phyloP scores from a whole-genome alignment of 1,140 invertebrate genomes.

The Chelonus insularis region DNA sequence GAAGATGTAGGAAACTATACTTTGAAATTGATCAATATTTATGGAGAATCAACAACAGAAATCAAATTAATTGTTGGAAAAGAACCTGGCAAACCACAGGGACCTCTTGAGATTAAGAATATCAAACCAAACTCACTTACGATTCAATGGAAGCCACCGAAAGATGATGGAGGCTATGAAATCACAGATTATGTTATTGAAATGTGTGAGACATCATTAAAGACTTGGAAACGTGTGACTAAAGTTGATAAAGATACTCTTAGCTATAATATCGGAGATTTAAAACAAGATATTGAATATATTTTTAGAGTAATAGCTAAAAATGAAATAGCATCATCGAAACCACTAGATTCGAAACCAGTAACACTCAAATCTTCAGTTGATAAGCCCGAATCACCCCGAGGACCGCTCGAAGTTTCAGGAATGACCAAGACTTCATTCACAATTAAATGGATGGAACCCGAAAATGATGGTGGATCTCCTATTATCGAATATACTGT shows the following conservation, averaged over 20 bases:
- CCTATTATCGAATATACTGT: constrained; percentile 85
- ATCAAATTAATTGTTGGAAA: constrained; percentile 73
- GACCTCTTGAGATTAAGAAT: constrained; percentile 73
- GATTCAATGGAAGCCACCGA: constrained; percentile 80
- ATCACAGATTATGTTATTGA: constrained; percentile 81
- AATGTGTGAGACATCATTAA: constrained; percentile 71
- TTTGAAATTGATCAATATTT: constrained; percentile 72
- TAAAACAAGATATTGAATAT: constrained; percentile 79
- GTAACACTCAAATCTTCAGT: constrained; percentile 68
- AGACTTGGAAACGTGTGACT: constrained; percentile 75
- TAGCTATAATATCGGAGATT: constrained; percentile 74
- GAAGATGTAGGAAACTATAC: constrained; percentile 75
- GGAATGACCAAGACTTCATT: constrained; percentile 81
- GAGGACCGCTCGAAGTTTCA: constrained; percentile 77
- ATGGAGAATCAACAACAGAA: constrained; percentile 70
- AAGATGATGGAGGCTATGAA: constrained; percentile 78
- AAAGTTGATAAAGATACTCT: constrained; percentile 74
- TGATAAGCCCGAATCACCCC: constrained; percentile 77
- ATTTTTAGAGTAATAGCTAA: constrained; percentile 82
- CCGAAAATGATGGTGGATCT: constrained; percentile 82
- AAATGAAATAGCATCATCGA: constrained; percentile 79
- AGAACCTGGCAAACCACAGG: constrained; percentile 81
- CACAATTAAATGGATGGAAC: constrained; percentile 81
- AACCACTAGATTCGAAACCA: constrained; percentile 72
- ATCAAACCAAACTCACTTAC: constrained; percentile 73